phyloP scores from a whole-genome alignment of 2,888 invertebrate species.

The Xestia rhomboidea region DNA sequence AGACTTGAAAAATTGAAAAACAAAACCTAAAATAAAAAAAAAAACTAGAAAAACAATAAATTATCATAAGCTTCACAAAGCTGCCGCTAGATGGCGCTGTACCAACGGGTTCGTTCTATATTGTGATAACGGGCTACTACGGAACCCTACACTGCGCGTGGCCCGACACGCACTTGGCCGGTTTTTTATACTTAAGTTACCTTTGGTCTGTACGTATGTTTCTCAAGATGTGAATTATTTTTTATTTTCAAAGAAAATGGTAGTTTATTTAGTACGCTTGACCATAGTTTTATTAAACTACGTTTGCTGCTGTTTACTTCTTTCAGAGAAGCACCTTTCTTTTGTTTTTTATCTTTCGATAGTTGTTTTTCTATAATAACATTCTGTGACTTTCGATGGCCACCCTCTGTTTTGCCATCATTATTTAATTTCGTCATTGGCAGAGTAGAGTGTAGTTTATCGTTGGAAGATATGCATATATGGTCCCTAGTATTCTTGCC shows the following conservation, averaged over 20 bases:
- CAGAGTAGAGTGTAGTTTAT: background rate
- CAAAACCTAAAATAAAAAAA: too few relatives aligned
- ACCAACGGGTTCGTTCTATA: too few relatives aligned
- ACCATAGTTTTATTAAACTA: conserved; percentile 22
- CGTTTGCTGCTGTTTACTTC: background rate
- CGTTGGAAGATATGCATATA: background rate
- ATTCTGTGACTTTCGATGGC: background rate
- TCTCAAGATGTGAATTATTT: background rate
- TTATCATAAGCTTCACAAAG: too few relatives aligned
- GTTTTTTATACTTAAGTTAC: too few relatives aligned
- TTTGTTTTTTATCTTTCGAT: background rate
- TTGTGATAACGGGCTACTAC: too few relatives aligned
- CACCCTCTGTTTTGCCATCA: background rate
- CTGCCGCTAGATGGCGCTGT: too few relatives aligned
- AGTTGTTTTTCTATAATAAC: background rate
- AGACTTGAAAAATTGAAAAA: too few relatives aligned
- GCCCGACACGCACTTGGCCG: too few relatives aligned
- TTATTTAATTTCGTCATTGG: background rate
- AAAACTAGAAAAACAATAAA: too few relatives aligned
- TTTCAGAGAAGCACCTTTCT: background rate
- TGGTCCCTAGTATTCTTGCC: background rate
- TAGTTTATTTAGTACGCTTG: conserved; percentile 12
- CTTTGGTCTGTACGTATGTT: background rate
- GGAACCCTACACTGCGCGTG: too few relatives aligned
- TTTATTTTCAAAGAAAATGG: conserved; percentile 1